Percentiles rank a stretch among this genome's conserved stretches.
These are phyloP conservation scores for Myotis lucifugus DNA, from an alignment of 2,113 vertebrate genomes.

Conservation along the genomic window DNA sequence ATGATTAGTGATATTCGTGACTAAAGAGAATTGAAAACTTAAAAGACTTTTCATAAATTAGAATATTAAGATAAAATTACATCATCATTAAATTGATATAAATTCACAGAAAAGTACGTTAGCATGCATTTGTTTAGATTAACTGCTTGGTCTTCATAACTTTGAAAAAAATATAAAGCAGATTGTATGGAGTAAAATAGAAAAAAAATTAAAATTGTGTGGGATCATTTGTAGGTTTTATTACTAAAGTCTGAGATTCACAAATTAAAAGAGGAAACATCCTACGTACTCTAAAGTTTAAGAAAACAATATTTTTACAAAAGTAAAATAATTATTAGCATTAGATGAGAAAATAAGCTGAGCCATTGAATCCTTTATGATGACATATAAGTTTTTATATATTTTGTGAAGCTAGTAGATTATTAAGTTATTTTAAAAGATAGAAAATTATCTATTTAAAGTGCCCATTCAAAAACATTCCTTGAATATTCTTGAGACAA, in stretches of 20 bases:
- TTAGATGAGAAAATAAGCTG: not conserved
- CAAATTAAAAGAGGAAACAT: not conserved
- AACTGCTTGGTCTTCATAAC: not conserved
- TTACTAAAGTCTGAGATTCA: not conserved
- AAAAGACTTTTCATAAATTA: not conserved
- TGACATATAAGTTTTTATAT: not conserved
- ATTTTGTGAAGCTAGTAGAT: not conserved
- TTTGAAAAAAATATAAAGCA: conserved; percentile 6
- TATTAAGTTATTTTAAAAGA: not conserved
- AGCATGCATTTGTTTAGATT: not conserved
- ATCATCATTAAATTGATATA: not conserved
- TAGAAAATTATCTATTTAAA: not conserved
- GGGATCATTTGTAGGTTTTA: not conserved
- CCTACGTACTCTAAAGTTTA: not conserved
- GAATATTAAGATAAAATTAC: not conserved
- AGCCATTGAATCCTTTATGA: not conserved
- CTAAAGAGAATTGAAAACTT: not conserved
- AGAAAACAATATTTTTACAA: not conserved
- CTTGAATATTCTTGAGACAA: not conserved
- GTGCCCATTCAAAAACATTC: not conserved
- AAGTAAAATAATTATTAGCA: not conserved
- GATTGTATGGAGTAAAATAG: not conserved
- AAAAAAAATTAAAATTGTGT: conserved; percentile 9
- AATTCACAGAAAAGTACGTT: not conserved
- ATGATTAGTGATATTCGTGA: not conserved